A percentile compares a stretch with the other conserved stretches of the same genome.
Conservation (phyloP, 1,140 invertebrate genomes). For the Drosophila leontia region DNA sequence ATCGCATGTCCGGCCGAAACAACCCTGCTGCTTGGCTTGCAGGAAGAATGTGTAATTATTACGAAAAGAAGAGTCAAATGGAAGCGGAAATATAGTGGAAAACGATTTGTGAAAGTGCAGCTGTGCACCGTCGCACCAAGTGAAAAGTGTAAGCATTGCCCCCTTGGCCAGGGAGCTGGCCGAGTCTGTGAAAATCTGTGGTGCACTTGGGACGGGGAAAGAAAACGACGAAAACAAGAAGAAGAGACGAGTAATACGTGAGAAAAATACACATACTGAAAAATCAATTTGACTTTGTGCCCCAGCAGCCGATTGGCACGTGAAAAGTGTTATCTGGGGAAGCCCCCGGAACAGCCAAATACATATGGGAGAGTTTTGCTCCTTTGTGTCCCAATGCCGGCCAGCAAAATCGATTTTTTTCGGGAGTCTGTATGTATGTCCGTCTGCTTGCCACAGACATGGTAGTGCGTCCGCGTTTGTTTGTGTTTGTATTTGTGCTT, state of each 20-base stretch:
- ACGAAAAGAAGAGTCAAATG: conserved; percentile 67
- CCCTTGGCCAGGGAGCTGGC: not conserved
- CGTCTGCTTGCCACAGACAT: conserved; percentile 30
- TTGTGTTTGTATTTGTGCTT: conserved; percentile 41
- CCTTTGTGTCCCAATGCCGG: conserved; percentile 31
- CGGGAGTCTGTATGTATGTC: conserved; percentile 32
- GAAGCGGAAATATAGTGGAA: conserved; percentile 41
- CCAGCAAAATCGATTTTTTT: conserved; percentile 70
- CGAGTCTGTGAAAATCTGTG: conserved; percentile 34
- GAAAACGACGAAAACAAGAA: conserved; percentile 73
- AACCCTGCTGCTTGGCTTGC: conserved; percentile 48
- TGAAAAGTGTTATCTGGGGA: conserved; percentile 9
- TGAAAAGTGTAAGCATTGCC: conserved; percentile 44
- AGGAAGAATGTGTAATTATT: conserved; percentile 78
- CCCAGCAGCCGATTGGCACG: not conserved
- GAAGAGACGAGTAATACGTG: conserved; percentile 71
- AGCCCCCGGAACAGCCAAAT: not conserved
- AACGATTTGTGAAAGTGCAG: conserved; percentile 40
- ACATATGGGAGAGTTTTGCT: conserved; percentile 1
- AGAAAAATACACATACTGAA: conserved; percentile 78
- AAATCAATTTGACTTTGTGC: conserved; percentile 54
- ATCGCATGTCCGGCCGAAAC: conserved; percentile 28
- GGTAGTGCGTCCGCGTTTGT: conserved; percentile 38
- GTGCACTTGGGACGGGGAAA: conserved; percentile 39
- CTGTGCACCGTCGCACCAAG: conserved; percentile 18